Evolutionary conservation across 2,113 vertebrate species (phyloP).

Genomic region (Axis porcinus): DNA sequence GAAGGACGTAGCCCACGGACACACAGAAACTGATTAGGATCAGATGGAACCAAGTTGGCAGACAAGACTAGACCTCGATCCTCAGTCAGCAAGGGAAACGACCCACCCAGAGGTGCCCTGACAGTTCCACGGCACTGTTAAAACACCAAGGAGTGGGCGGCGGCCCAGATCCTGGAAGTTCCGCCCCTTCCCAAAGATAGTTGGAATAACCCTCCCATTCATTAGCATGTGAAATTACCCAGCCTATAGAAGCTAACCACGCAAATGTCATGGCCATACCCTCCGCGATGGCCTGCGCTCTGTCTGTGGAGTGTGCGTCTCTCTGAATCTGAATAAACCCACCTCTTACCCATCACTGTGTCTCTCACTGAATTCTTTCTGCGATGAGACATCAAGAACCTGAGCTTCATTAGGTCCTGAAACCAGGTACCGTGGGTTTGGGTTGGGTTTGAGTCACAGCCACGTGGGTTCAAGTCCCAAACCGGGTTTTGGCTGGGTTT

Average conservation of each 20-base stretch:
- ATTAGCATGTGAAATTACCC: not conserved
- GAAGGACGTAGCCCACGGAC: fast-evolving
- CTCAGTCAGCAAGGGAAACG: not conserved
- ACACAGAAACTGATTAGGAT: not conserved
- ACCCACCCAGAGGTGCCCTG: not conserved
- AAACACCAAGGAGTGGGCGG: not conserved
- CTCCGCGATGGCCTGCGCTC: fast-evolving
- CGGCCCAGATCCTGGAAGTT: not conserved
- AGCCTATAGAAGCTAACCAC: not conserved
- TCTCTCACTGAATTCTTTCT: not conserved
- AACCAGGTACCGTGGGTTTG: not conserved
- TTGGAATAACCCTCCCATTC: not conserved
- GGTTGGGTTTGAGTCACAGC: not conserved
- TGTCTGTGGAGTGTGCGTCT: not conserved
- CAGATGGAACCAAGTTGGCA: not conserved
- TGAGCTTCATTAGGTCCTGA: not conserved
- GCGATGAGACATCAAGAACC: not conserved
- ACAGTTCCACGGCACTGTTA: not conserved
- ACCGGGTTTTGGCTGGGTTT: not conserved
- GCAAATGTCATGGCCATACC: not conserved
- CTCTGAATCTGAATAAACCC: not conserved
- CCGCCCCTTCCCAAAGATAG: fast-evolving
- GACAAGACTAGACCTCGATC: not conserved
- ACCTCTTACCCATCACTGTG: not conserved
- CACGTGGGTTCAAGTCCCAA: not conserved